Evolutionary conservation across 2,888 invertebrate genomes (phyloP), one percentile per base, ranked within the genome.

Genomic region (Steinernema scapterisci): DNA sequence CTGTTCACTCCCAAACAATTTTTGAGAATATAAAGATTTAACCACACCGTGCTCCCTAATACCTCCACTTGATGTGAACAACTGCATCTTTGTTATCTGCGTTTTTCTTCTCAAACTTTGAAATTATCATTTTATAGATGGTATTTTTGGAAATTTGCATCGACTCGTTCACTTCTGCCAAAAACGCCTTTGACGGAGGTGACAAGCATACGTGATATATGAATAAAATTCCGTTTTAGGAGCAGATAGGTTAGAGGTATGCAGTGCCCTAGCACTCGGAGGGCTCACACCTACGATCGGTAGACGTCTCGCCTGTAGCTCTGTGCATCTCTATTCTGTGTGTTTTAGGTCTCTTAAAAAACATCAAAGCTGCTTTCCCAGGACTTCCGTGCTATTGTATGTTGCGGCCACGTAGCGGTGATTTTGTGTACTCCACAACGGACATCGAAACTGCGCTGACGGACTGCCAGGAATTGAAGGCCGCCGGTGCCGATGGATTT

Each of bases 151-250:
- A 82, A 73, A 77, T 81, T 23, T 82, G 82, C 46, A 71, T 82
- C 48, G 82, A 82, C 52, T 77, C 72, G n/a, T 71, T 80, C 46
- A 77, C 79, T 56, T 82, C 82, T 25, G 80, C 81, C 0, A 75
- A 72, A 31, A 76, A 73, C 38, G 81, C 82, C 7, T 70, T 77
- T 11, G 56, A 75, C 11, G 80, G 80, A 13, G 79, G 77, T 73
- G 48, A 38, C 27, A 44, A 44, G 43, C 27, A 16, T 23, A 7
- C 43, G 16, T 25, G 2, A 7, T 21, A 1, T 31, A 5, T 70
- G 1, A 11, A 31, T 19, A 13, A 73, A 71, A 27, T 48, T 51
- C 19, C 21, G 23, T 52, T 76, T 70, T 27, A 78, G 78, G 80
- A 43, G 78, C 78, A 2, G 78, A 79, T 70, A 77, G 77, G 11